A percentile compares a stretch with the other conserved stretches of the same genome.
These are phyloP conservation scores for Kuschelorhynchus macadamiae DNA, from an alignment of 2,888 invertebrate genomes.

Conservation along the genomic window DNA sequence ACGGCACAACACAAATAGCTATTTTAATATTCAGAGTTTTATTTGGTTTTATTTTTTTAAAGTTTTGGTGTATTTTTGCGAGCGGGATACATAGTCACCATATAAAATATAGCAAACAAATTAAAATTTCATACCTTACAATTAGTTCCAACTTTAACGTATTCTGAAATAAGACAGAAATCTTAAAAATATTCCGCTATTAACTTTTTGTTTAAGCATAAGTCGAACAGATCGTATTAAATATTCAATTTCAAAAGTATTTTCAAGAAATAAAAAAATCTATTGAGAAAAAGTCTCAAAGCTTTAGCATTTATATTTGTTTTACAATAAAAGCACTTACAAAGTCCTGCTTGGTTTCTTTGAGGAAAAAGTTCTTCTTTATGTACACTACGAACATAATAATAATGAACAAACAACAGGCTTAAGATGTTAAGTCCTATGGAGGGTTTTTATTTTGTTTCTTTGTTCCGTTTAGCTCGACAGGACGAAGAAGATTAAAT, in stretches of 20 bases:
- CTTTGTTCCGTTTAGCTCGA: conserved; percentile 35
- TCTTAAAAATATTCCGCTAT: no score
- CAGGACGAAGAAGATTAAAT: conserved; percentile 35
- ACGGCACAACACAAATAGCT: no score
- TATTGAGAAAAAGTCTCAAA: conserved; percentile 19
- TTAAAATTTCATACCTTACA: no score
- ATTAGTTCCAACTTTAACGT: no score
- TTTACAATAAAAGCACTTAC: conserved; percentile 37
- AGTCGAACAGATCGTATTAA: not conserved
- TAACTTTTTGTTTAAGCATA: no score
- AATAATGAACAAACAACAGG: conserved; percentile 45
- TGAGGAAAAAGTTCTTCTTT: conserved; percentile 36
- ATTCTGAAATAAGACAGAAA: no score
- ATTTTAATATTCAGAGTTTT: no score
- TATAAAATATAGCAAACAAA: no score
- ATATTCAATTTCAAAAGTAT: conserved; percentile 9
- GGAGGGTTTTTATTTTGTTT: conserved; percentile 38
- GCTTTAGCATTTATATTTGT: conserved; percentile 30
- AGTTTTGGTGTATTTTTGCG: no score
- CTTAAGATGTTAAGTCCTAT: conserved; percentile 42
- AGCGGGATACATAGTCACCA: no score
- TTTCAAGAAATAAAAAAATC: conserved; percentile 1
- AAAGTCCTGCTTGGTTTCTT: conserved; percentile 29
- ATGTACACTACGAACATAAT: conserved; percentile 34
- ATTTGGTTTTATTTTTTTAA: no score